A percentile compares a stretch with the other conserved stretches of the same genome.
Evolutionary conservation across 2,113 vertebrate genomes (phyloP).

Genomic region (Myiozetetes cayanensis): DNA sequence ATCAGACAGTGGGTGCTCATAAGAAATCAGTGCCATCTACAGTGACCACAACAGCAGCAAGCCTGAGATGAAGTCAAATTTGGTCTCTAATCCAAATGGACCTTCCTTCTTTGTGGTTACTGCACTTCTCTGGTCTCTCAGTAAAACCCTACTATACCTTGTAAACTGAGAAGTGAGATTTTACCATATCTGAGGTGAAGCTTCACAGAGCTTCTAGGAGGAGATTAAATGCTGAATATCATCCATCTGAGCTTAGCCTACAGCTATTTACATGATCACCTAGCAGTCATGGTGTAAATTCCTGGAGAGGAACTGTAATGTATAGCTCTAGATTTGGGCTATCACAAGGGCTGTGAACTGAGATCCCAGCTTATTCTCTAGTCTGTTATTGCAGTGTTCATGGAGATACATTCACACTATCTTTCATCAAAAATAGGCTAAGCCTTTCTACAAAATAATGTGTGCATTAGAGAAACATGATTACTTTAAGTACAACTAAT

Average conservation of each 20-base stretch:
- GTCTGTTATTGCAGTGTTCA: neutral
- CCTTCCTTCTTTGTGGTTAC: neutral
- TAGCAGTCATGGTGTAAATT: neutral
- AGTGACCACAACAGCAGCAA: neutral
- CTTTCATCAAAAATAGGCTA: neutral
- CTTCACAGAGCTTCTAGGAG: neutral
- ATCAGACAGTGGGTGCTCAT: neutral
- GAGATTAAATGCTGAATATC: conserved; percentile 18
- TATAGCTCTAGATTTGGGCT: neutral
- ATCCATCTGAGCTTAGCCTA: neutral
- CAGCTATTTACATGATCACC: conserved; percentile 19
- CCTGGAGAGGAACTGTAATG: neutral
- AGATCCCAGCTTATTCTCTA: neutral
- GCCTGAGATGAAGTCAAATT: neutral
- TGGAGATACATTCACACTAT: neutral
- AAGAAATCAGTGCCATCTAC: neutral
- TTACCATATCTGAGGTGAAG: neutral
- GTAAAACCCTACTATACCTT: neutral
- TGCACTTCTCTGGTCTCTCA: neutral
- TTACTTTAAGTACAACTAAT: neutral
- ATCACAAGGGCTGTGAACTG: neutral
- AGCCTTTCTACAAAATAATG: neutral
- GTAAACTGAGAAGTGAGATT: neutral
- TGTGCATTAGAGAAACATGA: neutral
- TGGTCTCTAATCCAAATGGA: neutral